A percentile compares a stretch with the other conserved stretches of the same genome.
Conservation (phyloP, 2,113 vertebrate genomes). For the Cochlearius cochlearius region DNA sequence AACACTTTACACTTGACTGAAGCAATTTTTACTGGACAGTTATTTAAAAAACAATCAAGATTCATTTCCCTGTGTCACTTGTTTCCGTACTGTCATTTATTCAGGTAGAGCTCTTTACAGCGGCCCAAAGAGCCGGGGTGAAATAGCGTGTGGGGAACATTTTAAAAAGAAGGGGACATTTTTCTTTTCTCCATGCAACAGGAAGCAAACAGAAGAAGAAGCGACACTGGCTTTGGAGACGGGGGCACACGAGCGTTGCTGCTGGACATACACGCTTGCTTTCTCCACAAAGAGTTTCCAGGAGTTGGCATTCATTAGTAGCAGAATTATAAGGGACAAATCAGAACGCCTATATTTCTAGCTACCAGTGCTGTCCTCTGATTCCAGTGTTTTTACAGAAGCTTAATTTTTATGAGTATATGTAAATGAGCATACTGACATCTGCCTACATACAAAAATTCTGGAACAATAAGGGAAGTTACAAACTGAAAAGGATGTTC, state of each 20-base stretch:
- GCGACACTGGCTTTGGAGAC: accelerated
- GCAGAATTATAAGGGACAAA: background rate
- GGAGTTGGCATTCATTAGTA: background rate
- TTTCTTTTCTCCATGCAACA: background rate
- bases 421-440: background rate
- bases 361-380: background rate
- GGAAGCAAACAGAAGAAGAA: background rate
- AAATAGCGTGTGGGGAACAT: background rate
- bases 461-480: background rate
- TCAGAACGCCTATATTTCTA: background rate
- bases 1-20: background rate
- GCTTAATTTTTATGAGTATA: background rate
- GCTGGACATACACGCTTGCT: background rate
- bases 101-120: background rate
- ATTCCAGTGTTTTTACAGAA: background rate
- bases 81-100: background rate
- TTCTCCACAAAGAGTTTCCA: background rate
- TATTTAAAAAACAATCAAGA: background rate
- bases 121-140: background rate
- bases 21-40: background rate
- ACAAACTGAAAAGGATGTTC: background rate
- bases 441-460: background rate
- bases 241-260: background rate
- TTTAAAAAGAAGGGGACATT: background rate
- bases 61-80: background rate